Evolutionary conservation across 2,113 vertebrate species (phyloP).

Genomic region (Cariama cristata): DNA sequence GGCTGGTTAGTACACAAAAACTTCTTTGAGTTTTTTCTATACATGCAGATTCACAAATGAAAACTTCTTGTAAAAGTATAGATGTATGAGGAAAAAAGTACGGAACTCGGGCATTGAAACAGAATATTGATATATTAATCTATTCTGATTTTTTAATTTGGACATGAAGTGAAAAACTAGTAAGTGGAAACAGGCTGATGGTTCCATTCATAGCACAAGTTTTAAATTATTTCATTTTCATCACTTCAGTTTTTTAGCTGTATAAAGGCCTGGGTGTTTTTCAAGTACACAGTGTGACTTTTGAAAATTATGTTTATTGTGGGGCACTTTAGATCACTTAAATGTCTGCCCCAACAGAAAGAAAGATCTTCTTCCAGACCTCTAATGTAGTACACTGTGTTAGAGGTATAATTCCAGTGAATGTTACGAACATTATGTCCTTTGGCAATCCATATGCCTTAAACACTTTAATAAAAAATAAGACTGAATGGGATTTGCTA

Average conservation of each 20-base stretch:
- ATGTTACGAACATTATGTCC: rapidly evolving
- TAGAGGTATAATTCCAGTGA: neutral
- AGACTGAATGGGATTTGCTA: neutral
- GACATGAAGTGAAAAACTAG: rapidly evolving
- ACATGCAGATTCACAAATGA: neutral
- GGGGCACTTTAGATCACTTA: neutral
- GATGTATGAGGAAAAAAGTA: neutral
- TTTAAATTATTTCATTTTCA: neutral
- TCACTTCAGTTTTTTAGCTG: neutral
- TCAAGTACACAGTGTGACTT: neutral
- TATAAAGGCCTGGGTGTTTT: neutral
- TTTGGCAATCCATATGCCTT: neutral
- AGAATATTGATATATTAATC: rapidly evolving
- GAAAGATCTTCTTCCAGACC: neutral
- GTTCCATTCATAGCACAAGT: neutral
- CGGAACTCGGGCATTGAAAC: neutral
- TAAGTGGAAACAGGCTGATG: neutral
- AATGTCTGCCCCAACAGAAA: neutral
- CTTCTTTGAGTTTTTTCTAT: neutral
- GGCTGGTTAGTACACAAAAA: constrained; percentile 83
- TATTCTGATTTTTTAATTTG: neutral
- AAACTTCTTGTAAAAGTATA: rapidly evolving
- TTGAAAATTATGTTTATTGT: neutral
- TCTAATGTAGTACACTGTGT: rapidly evolving
- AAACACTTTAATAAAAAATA: neutral